phyloP scores from a whole-genome alignment of 1,140 invertebrate genomes.

The Nylanderia fulva region DNA sequence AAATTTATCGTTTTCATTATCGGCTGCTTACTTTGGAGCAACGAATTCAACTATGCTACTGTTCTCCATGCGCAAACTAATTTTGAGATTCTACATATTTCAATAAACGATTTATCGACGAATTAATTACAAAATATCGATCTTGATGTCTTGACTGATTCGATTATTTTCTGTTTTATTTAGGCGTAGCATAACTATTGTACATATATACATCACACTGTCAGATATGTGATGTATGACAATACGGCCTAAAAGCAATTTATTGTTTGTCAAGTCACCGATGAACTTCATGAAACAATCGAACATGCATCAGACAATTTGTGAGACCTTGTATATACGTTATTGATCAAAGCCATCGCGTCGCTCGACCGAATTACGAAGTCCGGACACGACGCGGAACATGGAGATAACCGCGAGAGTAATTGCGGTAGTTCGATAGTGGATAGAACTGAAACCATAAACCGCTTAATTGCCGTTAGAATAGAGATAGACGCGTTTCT shows the following conservation, averaged over 20 bases:
- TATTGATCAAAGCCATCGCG: conserved; percentile 59
- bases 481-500: background rate
- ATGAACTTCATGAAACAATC: conserved; percentile 30
- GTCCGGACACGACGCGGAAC: conserved; percentile 53
- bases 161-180: background rate
- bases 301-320: conserved; percentile 40
- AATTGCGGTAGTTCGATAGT: conserved; percentile 22
- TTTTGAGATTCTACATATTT: background rate
- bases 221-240: background rate
- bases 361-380: conserved; percentile 67
- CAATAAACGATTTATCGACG: background rate
- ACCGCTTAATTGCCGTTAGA: conserved; percentile 36
- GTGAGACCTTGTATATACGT: conserved; percentile 47
- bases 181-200: background rate
- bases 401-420: conserved; percentile 42
- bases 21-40: background rate
- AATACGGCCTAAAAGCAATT: conserved; percentile 33
- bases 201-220: conserved; percentile 9
- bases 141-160: background rate
- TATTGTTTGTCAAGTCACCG: conserved; percentile 30
- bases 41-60: background rate
- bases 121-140: background rate
- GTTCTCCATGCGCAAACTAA: background rate
- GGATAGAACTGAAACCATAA: conserved; percentile 40
- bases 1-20: conserved; percentile 40